Evolutionary conservation across 2,888 invertebrate species (phyloP).

Genomic region (Scelioninae gen. 1): DNA sequence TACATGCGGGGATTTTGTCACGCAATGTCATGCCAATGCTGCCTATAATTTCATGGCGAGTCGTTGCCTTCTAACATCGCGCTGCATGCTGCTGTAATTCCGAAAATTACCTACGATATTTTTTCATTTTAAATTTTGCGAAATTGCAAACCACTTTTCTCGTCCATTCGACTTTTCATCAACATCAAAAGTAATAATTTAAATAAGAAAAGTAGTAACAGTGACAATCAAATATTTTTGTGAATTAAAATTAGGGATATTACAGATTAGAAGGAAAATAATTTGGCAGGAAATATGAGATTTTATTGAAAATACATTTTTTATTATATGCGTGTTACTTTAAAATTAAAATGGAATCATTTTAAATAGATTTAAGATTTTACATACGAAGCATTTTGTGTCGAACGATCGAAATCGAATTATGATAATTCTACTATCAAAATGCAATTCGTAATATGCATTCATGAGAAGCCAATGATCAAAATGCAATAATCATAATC

Average conservation of each 20-base stretch:
- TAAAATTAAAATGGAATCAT: too few relatives aligned
- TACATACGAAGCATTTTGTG: neutral
- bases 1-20: constrained; percentile 55
- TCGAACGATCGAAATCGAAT: neutral
- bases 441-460: constrained; percentile 11
- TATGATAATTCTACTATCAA: constrained; percentile 24
- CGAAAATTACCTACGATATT: constrained; percentile 25
- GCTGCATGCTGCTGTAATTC: constrained; percentile 13
- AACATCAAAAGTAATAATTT: too few relatives aligned
- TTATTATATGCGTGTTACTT: too few relatives aligned
- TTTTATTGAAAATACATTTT: too few relatives aligned
- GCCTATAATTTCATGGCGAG: constrained; percentile 28
- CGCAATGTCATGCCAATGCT: constrained; percentile 41
- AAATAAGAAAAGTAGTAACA: too few relatives aligned
- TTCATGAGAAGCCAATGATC: constrained; percentile 10
- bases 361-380: too few relatives aligned
- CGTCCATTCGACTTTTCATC: too few relatives aligned
- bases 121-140: constrained; percentile 8
- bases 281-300: too few relatives aligned
- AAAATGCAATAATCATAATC: constrained; percentile 21
- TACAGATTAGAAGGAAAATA: too few relatives aligned
- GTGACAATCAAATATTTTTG: too few relatives aligned
- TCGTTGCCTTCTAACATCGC: constrained; percentile 47
- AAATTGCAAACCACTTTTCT: neutral
- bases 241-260: too few relatives aligned